These are phyloP conservation scores for Tipula helvola DNA, from an alignment of 2,888 invertebrate genomes.

Conservation along the genomic window DNA sequence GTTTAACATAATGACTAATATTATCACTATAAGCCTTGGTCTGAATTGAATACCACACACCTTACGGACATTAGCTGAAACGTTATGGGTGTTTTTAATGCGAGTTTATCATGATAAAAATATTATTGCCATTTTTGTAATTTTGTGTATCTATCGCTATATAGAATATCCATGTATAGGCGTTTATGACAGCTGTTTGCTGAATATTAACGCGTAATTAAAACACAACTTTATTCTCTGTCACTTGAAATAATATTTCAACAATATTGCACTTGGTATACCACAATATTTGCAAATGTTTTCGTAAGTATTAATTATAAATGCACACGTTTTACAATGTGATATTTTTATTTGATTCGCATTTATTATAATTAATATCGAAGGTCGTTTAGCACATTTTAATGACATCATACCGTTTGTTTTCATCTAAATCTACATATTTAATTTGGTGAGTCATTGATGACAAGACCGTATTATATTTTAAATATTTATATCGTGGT, in stretches of 20 bases:
- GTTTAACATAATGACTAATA: no score
- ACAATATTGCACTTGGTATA: neutral
- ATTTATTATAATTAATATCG: neutral
- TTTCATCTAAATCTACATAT: neutral
- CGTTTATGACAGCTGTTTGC: neutral
- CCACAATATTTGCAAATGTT: neutral
- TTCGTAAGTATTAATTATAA: neutral
- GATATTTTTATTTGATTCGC: neutral
- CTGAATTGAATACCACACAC: no score
- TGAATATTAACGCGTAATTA: neutral
- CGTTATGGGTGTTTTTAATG: neutral
- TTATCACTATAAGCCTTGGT: no score
- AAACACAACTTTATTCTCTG: neutral
- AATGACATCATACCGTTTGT: neutral
- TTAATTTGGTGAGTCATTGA: neutral
- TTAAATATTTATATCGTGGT: neutral
- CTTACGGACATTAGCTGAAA: neutral
- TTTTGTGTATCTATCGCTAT: neutral
- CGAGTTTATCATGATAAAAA: neutral
- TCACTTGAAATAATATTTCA: neutral
- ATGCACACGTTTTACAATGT: neutral
- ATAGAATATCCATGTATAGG: neutral
- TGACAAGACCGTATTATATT: no score
- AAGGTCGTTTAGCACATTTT: neutral
- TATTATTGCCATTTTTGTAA: neutral